Conservation (phyloP, 1,140 invertebrate genomes). For the Andrena cerasifolii region DNA sequence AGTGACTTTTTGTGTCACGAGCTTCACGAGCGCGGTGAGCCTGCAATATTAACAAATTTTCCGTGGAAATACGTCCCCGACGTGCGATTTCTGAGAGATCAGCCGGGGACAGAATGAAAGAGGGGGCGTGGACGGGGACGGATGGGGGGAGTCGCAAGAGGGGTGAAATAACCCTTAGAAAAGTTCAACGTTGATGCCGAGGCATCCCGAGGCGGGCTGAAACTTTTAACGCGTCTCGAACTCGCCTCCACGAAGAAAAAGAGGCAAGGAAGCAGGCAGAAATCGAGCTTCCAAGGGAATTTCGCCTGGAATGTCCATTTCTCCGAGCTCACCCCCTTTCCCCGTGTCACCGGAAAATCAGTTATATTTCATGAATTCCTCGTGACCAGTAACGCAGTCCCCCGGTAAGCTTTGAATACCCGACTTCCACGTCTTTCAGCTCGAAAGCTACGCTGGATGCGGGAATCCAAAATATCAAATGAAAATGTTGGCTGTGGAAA, state of each 20-base stretch:
- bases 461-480: background rate
- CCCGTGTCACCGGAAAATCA: constrained; percentile 13
- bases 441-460: background rate
- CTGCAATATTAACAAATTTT: constrained; percentile 70
- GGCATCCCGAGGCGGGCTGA: constrained; percentile 54
- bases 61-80: constrained; percentile 61
- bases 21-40: constrained; percentile 37
- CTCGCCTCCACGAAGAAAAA: constrained; percentile 36
- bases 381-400: background rate
- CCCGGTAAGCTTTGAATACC: constrained; percentile 4
- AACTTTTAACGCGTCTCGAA: constrained; percentile 66
- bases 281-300: constrained; percentile 42
- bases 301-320: constrained; percentile 29
- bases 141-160: background rate
- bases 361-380: constrained; percentile 50
- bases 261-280: constrained; percentile 21
- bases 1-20: constrained; percentile 63
- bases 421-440: constrained; percentile 19
- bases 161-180: constrained; percentile 31
- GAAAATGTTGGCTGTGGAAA: background rate
- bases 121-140: background rate
- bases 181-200: constrained; percentile 59
- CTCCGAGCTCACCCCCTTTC: background rate
- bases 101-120: constrained; percentile 36
- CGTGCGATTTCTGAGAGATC: constrained; percentile 65